Evolutionary conservation across 2,113 vertebrate species (phyloP), one percentile per base, ranked within the genome.

Genomic region (Poecilia latipinna): DNA sequence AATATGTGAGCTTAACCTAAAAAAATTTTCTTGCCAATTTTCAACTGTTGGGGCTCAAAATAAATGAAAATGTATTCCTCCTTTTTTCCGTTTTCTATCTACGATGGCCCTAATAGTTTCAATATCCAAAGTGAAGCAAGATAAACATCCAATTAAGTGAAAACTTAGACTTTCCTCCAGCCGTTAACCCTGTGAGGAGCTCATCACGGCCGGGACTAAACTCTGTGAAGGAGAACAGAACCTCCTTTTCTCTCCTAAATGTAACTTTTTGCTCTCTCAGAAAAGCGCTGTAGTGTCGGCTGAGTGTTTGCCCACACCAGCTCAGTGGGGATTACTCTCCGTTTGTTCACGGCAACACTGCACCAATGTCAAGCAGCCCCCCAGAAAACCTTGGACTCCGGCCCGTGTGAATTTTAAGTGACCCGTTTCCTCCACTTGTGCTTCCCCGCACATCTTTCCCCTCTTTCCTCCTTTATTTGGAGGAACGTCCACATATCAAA

Each of bases 331-430:
- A 81, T 89, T 77, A 77, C 74, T 79, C 87, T 75, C 76, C 72
- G 83, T 89, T 93, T 92, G 90, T 93, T 86, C 83, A 64, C 62
- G 70, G 86, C 90, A 90, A 93, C 92, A 82, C 90, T 74, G 91
- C 90, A 75, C 93, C 93, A 92, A 95, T 94, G 92, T 93, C 93
- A 95, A 95, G 91, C 90, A 93, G 93, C 77, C 79, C 39, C 81
- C 85, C 70, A 86, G 35, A 92, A 57, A 87, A 90, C 79, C 85
- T 88, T 94, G 94, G 93, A 89, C 65, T 12, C 63, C 44, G 68
- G 91, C 93, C 93, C 69, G 33, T 70, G 32, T 92, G 94, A 93
- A 94, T 95, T 90, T 94, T 90, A 95, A 95, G 91, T 91, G 89
- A 83, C 82, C 87, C 65, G 78, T 92, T 87, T 57, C 87, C 76